Conservation (phyloP, 2,797 vertebrate genomes). For the Sebastes kiyomatsui region DNA sequence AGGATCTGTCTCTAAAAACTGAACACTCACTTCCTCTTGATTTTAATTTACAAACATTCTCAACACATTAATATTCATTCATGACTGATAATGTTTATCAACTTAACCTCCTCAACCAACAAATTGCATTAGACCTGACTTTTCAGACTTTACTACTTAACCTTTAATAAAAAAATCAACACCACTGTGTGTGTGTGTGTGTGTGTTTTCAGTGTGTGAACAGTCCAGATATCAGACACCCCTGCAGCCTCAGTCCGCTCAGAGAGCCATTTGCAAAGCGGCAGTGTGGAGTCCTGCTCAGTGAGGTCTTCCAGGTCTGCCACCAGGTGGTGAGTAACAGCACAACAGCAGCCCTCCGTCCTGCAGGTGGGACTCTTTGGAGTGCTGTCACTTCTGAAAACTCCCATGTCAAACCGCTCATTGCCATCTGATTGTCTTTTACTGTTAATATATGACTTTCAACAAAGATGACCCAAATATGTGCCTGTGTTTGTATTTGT, state of each 20-base stretch:
- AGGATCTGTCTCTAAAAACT: neutral
- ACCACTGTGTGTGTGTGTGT: neutral
- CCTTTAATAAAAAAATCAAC: neutral
- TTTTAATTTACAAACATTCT: neutral
- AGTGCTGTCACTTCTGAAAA: neutral
- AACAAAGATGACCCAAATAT: neutral
- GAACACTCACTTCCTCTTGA: neutral
- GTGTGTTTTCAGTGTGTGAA: constrained; percentile 87
- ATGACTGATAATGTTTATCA: neutral
- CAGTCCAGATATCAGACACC: constrained; percentile 90
- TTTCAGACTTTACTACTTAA: neutral
- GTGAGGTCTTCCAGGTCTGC: constrained; percentile 94
- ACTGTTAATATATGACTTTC: neutral
- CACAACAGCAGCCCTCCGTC: neutral
- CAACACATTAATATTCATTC: neutral
- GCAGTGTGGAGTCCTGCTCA: constrained; percentile 89
- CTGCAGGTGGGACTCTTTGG: neutral
- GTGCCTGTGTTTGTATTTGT: neutral
- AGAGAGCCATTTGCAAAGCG: constrained; percentile 95
- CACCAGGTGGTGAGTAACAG: constrained; percentile 92
- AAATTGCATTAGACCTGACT: neutral
- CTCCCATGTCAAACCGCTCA: neutral
- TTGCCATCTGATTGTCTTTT: neutral
- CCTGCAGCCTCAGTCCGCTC: constrained; percentile 91
- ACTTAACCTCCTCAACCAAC: neutral